Evolutionary conservation across 2,113 vertebrate species (phyloP).

Genomic region (Apeltes quadracus): DNA sequence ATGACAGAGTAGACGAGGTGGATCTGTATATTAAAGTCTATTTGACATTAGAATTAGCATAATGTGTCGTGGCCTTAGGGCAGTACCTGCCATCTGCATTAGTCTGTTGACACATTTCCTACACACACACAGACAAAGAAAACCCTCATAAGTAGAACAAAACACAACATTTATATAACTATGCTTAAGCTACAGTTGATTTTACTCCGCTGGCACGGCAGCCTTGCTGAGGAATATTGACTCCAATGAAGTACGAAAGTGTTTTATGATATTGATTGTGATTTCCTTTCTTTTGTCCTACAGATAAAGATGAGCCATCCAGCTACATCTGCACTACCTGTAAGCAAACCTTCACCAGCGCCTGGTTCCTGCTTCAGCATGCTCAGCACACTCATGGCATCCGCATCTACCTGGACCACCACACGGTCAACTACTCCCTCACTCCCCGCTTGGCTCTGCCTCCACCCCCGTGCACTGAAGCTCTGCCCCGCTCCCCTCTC

Average conservation of each 20-base stretch:
- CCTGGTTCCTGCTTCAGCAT: constrained; percentile 99
- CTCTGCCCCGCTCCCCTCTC: constrained; percentile 93
- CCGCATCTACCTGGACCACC: constrained; percentile 98
- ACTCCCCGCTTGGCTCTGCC: constrained; percentile 97
- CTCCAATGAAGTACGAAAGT: neutral
- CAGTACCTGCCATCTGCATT: constrained; percentile 99
- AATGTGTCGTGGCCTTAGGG: constrained; percentile 97
- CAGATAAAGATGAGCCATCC: constrained; percentile 99
- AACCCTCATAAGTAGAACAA: constrained; percentile 3
- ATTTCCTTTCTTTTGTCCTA: constrained; percentile 62
- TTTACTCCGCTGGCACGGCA: neutral
- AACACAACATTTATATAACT: constrained; percentile 28
- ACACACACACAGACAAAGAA: constrained; percentile 27
- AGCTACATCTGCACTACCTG: constrained; percentile 99
- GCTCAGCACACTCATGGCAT: constrained; percentile 98
- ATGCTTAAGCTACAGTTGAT: neutral
- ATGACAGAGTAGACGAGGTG: constrained; percentile 96
- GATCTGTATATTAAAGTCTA: constrained; percentile 99
- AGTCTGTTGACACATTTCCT: constrained; percentile 84
- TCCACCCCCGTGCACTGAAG: constrained; percentile 89
- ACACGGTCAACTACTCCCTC: constrained; percentile 91
- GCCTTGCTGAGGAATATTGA: neutral
- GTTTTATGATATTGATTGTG: neutral
- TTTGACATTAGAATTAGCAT: constrained; percentile 99
- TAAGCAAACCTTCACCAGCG: constrained; percentile 98